A percentile compares a stretch with the other conserved stretches of the same genome.
Evolutionary conservation across 2,797 vertebrate species (phyloP).

Genomic region (Chromis chromis): DNA sequence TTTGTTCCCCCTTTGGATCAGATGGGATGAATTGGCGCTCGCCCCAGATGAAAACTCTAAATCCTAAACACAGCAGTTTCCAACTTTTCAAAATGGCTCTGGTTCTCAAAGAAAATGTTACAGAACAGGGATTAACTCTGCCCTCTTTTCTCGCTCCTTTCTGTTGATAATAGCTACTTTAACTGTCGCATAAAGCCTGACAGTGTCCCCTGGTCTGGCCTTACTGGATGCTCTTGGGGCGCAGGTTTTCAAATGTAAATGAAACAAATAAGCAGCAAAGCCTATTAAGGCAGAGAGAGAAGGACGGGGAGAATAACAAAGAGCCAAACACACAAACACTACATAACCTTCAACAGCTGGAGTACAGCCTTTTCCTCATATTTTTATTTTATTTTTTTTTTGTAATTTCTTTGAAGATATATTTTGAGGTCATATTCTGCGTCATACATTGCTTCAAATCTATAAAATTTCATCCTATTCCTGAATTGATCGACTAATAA

Average conservation of each 20-base stretch:
- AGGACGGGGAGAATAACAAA: slow-evolving; percentile 23
- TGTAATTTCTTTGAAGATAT: slow-evolving; percentile 16
- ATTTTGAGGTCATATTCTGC: slow-evolving; percentile 10
- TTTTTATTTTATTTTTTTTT: background rate
- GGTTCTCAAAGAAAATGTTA: slow-evolving; percentile 65
- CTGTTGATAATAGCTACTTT: slow-evolving; percentile 56
- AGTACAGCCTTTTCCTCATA: background rate
- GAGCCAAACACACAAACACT: slow-evolving; percentile 8
- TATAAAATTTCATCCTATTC: background rate
- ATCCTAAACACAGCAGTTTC: slow-evolving; percentile 64
- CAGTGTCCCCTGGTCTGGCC: slow-evolving; percentile 45
- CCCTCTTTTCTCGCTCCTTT: slow-evolving; percentile 42
- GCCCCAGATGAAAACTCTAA: slow-evolving; percentile 59
- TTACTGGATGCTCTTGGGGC: slow-evolving; percentile 38
- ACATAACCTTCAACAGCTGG: slow-evolving; percentile 18
- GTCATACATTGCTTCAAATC: background rate
- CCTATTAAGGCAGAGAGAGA: slow-evolving; percentile 40
- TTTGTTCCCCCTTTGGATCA: slow-evolving; percentile 64
- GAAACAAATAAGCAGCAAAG: slow-evolving; percentile 63
- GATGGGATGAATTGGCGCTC: slow-evolving; percentile 62
- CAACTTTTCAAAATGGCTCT: slow-evolving; percentile 55
- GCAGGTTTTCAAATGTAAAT: slow-evolving; percentile 76
- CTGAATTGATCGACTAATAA: slow-evolving; percentile 14
- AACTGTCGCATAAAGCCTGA: slow-evolving; percentile 59
- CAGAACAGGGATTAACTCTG: slow-evolving; percentile 60